A percentile compares a stretch with the other conserved stretches of the same genome.
Evolutionary conservation across 2,113 vertebrate species (phyloP).

Genomic region (Neogale vison): DNA sequence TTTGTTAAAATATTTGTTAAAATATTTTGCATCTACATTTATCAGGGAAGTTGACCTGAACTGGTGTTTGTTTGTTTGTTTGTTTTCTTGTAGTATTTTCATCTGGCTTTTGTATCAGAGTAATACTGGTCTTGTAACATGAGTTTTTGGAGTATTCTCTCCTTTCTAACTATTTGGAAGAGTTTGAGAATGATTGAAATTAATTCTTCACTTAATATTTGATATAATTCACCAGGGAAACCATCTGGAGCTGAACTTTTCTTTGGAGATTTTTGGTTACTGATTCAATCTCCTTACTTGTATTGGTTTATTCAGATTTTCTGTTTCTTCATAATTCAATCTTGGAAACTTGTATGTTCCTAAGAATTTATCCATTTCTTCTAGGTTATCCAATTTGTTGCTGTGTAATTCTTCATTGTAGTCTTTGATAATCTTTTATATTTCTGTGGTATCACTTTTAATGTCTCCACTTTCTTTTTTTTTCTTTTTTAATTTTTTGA

Average conservation of each 20-base stretch:
- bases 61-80: not conserved
- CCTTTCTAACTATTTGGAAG: not conserved
- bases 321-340: not conserved
- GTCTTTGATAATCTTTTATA: not conserved
- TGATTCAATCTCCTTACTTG: not conserved
- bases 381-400: not conserved
- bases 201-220: not conserved
- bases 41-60: not conserved
- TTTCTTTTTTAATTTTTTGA: not conserved
- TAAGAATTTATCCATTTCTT: not conserved
- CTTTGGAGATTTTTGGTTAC: not conserved
- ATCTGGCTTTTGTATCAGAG: not conserved
- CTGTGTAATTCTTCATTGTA: not conserved
- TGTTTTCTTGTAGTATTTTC: not conserved
- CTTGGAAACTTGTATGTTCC: not conserved
- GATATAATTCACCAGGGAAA: not conserved
- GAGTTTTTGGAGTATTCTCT: not conserved
- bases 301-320: not conserved
- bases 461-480: not conserved
- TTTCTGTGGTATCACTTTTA: not conserved
- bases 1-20: not conserved
- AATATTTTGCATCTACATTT: not conserved
- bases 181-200: not conserved
- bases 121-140: not conserved
- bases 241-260: not conserved